These are phyloP conservation scores for Cyclophora punctaria DNA, from an alignment of 2,888 invertebrate species.

Conservation along the genomic window DNA sequence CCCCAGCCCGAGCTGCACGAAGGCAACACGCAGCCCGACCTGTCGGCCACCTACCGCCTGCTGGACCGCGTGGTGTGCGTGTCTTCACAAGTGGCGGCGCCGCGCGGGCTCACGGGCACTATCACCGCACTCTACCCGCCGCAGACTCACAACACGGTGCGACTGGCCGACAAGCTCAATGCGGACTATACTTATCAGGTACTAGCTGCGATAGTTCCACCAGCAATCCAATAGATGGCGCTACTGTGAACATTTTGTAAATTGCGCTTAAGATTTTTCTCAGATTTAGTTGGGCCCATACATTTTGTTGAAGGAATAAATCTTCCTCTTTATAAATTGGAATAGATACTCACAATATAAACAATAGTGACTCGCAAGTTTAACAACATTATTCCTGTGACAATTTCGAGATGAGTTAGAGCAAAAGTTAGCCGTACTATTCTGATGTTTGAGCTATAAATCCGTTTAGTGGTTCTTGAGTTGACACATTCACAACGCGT, in stretches of 20 bases:
- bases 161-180: constrained; percentile 66
- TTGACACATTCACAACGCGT: no score
- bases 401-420: neutral
- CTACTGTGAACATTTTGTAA: no score
- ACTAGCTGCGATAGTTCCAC: constrained; percentile 84
- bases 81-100: constrained; percentile 71
- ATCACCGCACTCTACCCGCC: constrained; percentile 79
- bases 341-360: no score
- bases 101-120: constrained; percentile 88
- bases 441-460: no score
- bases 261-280: constrained; percentile 51
- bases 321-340: no score
- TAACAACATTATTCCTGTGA: neutral
- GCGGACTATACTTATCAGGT: constrained; percentile 82
- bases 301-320: no score
- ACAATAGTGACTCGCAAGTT: neutral
- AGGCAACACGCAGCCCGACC: constrained; percentile 80
- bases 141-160: constrained; percentile 55
- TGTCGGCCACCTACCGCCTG: constrained; percentile 77
- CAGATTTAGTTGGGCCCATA: no score
- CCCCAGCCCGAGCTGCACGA: constrained; percentile 62
- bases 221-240: constrained; percentile 26
- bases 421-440: neutral
- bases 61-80: constrained; percentile 91
- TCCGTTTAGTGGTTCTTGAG: no score